These are phyloP conservation scores for Caenorhabditis latens DNA, from an alignment of 1,140 invertebrate genomes.

Conservation along the genomic window DNA sequence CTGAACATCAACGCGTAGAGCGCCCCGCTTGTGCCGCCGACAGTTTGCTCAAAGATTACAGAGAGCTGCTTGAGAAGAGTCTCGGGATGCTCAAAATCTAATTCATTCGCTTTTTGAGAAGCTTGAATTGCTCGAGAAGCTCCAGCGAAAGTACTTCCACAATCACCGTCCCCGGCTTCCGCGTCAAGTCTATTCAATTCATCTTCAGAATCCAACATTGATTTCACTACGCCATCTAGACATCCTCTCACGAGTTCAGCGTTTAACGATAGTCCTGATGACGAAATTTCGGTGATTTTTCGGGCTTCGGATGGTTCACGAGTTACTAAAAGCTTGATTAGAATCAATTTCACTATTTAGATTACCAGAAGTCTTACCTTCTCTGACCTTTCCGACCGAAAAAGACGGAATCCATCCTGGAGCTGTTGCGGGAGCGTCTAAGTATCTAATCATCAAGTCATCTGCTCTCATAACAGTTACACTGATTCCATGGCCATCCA, in stretches of 20 bases:
- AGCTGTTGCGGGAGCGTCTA: constrained; percentile 75
- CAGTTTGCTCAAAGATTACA: constrained; percentile 75
- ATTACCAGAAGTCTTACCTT: neutral
- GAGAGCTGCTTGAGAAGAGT: constrained; percentile 73
- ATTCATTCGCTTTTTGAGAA: constrained; percentile 61
- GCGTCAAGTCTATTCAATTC: constrained; percentile 84
- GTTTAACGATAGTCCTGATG: neutral
- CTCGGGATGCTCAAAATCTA: constrained; percentile 27
- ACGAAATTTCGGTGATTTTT: too few relatives aligned
- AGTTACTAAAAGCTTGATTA: too few relatives aligned
- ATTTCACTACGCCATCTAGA: constrained; percentile 65
- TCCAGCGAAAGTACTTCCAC: constrained; percentile 84
- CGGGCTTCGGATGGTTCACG: too few relatives aligned
- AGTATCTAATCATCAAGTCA: constrained; percentile 38
- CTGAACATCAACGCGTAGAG: constrained; percentile 71
- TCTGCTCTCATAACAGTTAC: constrained; percentile 81
- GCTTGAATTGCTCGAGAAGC: constrained; percentile 81
- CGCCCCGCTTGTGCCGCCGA: constrained; percentile 79
- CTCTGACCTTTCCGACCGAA: constrained; percentile 58
- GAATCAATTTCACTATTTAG: too few relatives aligned
- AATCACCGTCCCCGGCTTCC: constrained; percentile 87
- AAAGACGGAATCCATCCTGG: constrained; percentile 75
- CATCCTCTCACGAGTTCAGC: constrained; percentile 17
- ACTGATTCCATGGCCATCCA: constrained; percentile 87
- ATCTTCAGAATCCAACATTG: constrained; percentile 81